Base-by-base conservation (phyloP, 2,797 vertebrate genomes). In the Pagetopsis macropterus region DNA sequence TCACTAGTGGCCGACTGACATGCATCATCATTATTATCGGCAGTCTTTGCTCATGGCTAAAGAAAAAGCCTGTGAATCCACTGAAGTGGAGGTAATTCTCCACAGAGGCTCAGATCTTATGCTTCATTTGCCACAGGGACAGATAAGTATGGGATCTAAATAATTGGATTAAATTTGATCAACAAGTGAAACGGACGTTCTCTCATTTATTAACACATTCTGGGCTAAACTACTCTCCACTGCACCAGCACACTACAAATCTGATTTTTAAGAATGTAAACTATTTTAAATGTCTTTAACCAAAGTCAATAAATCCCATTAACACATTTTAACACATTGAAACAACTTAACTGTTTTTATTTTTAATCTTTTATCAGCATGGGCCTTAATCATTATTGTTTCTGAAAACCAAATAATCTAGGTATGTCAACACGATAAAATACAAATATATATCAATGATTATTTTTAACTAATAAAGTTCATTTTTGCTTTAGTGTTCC, bases 111-210 rank as follows among this genome's bases (percentile, higher is more conserved):
- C 81, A 65, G 87, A 84, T 76, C 89, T 89, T 79, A 87, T 68
- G 90, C 85, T 91, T 91, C 88, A 91, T 93, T 94, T 93, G 87
- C 79, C 89, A 80, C 84, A 84, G 83, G 84, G 85, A 84, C 89
- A 91, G 89, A 89, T 92, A 89, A 91, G 76, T 78, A 72, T 83
- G 86, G 82, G 90, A 86, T 93, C 89, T 75, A 93, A 95, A 94
- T 95, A 95, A 96, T 93, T 93, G 94, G 93, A 96, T 95, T 95
- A 94, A 94, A 93, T 91, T 84, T 82, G 89, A 94, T 94, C 90
- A 93, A 86, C 91, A 86, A 84, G 86, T 84, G 86, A 92, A 91
- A 88, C 79, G 84, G 84, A 84, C 79, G 81, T 82, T 88, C 71
- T 37, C 79, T 87, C 86, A 68, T 88, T 86, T 87, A 83, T 81